Conservation (phyloP, 2,888 invertebrate species). For the Galerucella pusilla region DNA sequence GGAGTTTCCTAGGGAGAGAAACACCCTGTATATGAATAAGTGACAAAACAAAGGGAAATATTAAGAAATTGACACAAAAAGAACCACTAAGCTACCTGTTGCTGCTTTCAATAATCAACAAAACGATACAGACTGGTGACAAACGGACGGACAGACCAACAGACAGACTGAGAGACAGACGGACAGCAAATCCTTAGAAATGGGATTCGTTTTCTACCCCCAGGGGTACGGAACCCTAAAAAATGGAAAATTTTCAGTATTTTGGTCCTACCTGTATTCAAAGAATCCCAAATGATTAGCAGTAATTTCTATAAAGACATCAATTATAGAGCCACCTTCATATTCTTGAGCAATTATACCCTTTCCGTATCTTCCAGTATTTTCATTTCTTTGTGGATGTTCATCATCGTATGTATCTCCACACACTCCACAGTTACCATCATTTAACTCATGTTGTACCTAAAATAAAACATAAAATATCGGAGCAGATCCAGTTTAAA, state of each 20-base stretch:
- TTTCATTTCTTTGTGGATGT: constrained; percentile 63
- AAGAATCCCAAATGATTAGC: constrained; percentile 61
- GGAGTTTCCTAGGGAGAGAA: too few relatives aligned
- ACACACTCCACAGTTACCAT: constrained; percentile 62
- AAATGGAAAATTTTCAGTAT: neutral
- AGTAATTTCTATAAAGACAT: constrained; percentile 59
- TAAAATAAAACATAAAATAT: constrained; percentile 2
- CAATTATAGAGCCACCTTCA: constrained; percentile 55
- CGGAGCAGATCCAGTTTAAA: too few relatives aligned
- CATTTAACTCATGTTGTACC: constrained; percentile 39
- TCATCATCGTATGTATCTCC: constrained; percentile 61
- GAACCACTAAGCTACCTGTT: too few relatives aligned
- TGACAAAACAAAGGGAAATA: too few relatives aligned
- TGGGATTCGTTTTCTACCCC: too few relatives aligned
- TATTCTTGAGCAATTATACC: constrained; percentile 63
- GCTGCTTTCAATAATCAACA: too few relatives aligned
- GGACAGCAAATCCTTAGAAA: too few relatives aligned
- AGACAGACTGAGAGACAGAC: too few relatives aligned
- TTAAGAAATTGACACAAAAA: too few relatives aligned
- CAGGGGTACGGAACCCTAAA: neutral
- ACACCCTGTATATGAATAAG: neutral
- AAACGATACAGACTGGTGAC: neutral
- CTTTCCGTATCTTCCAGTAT: constrained; percentile 64
- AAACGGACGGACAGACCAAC: too few relatives aligned
- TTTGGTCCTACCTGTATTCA: constrained; percentile 35